phyloP scores from a whole-genome alignment of 2,797 vertebrate genomes.

The Octomys mimax region DNA sequence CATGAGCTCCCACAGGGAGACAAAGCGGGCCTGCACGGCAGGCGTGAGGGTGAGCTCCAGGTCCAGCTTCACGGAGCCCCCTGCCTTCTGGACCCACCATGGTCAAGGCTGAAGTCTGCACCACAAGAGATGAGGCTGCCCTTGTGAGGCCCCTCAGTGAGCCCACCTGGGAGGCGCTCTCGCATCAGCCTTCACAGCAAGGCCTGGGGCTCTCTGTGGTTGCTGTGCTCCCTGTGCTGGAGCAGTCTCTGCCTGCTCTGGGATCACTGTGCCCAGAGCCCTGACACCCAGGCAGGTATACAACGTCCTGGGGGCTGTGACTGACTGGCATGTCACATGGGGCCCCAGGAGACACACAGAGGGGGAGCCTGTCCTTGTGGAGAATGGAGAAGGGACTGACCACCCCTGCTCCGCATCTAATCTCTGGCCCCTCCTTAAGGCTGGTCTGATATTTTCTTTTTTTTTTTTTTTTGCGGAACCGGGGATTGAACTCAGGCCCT shows the following conservation, averaged over 20 bases:
- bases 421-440: not conserved
- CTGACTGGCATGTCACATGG: not conserved
- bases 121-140: accelerated
- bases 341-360: not conserved
- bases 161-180: accelerated
- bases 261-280: not conserved
- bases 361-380: not conserved
- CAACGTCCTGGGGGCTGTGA: not conserved
- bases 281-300: not conserved
- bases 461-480: too few relatives aligned
- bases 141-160: accelerated
- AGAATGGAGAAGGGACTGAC: not conserved
- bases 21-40: too few relatives aligned
- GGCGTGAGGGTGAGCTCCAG: not conserved
- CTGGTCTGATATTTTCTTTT: not conserved
- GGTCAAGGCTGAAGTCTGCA: accelerated
- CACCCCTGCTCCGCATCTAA: not conserved
- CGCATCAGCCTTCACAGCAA: accelerated
- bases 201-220: accelerated
- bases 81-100: accelerated
- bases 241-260: not conserved
- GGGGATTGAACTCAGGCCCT: too few relatives aligned
- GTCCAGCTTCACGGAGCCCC: not conserved
- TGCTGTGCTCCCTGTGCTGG: not conserved
- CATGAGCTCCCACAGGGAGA: not conserved